Evolutionary conservation across 53 echinoderm and acorn worm genomes (phyloP), one percentile per base, ranked within the genome.

Genomic region (Actinopyga echinites): DNA sequence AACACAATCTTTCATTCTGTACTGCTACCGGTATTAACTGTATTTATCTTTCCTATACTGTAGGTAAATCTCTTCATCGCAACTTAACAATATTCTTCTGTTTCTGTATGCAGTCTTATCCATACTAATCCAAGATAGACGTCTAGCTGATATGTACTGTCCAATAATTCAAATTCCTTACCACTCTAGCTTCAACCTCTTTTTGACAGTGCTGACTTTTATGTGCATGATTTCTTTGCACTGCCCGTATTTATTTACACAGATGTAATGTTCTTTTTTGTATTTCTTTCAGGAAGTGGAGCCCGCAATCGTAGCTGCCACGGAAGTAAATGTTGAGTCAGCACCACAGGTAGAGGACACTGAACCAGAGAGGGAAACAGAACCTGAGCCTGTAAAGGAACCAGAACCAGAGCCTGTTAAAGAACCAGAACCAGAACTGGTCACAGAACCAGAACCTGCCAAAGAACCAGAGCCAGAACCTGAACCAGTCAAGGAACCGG

Each of bases 381-480:
- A 59, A 26, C 84, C 89, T 5, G 88, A 60, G 15, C 49, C 69
- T 12, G 69, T 17, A 5, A 49, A 15, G 17, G 49, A 49, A 49
- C 49, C 49, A 49, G 85, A 85, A 44, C 59, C 69, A 33, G 84
- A 84, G 21, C 68, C 68, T 1, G 54, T 52, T 15, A 83, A 53
- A 69, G 57, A 54, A 23, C 26, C 64, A 23, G 83, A 83, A 79
- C 83, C 79, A 9, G 21, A 28, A 56, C 31, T 4, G 6, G 89
- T 89, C 60, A 30, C 87, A 10, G 88, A 59, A 20, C 89, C 86
- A 9, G 89, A 79, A 45, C 38, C 38, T 13, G 56, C 28, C 59
- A 57, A 58, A 53, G 81, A 30, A 52, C 58, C 78, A 37, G 86
- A 77, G 35, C 74, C 87, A 8, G 87, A 57, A 24, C 89, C 89